Percentiles rank a stretch among this genome's conserved stretches.
Conservation (phyloP, 2,888 invertebrate genomes). For the Pedicia rivosa region DNA sequence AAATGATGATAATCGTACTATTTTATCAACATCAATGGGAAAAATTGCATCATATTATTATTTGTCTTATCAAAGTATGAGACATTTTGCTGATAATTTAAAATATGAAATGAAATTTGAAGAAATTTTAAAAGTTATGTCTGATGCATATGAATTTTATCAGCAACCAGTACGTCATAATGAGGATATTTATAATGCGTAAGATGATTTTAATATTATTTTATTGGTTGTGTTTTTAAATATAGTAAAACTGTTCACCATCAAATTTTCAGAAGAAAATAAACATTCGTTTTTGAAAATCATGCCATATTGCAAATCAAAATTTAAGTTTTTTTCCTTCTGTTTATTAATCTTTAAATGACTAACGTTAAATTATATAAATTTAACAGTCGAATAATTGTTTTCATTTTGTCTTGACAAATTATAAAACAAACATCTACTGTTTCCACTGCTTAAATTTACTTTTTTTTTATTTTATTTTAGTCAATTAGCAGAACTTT, state of each 20-base stretch:
- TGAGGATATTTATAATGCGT: constrained; percentile 88
- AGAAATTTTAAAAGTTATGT: constrained; percentile 60
- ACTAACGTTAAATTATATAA: no score
- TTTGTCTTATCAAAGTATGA: constrained; percentile 79
- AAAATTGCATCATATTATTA: constrained; percentile 95
- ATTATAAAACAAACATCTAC: neutral
- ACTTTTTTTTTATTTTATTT: constrained; percentile 17
- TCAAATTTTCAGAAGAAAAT: no score
- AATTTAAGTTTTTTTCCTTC: no score
- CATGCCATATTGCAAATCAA: no score
- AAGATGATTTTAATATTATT: no score
- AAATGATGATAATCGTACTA: constrained; percentile 41
- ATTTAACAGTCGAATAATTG: no score
- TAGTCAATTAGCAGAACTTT: constrained; percentile 65
- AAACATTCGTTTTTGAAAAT: no score
- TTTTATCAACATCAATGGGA: constrained; percentile 59
- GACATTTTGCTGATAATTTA: constrained; percentile 59
- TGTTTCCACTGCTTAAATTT: constrained; percentile 6
- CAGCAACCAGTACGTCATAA: constrained; percentile 96
- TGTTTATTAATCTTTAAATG: no score
- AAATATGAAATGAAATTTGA: constrained; percentile 45
- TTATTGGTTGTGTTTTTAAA: no score
- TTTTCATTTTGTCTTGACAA: constrained; percentile 2
- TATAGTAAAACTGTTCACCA: no score
- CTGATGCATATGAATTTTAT: constrained; percentile 77